A percentile compares a stretch with the other conserved stretches of the same genome.
Evolutionary conservation across 2,797 vertebrate species (phyloP).

Genomic region (Chiloscyllium punctatum): DNA sequence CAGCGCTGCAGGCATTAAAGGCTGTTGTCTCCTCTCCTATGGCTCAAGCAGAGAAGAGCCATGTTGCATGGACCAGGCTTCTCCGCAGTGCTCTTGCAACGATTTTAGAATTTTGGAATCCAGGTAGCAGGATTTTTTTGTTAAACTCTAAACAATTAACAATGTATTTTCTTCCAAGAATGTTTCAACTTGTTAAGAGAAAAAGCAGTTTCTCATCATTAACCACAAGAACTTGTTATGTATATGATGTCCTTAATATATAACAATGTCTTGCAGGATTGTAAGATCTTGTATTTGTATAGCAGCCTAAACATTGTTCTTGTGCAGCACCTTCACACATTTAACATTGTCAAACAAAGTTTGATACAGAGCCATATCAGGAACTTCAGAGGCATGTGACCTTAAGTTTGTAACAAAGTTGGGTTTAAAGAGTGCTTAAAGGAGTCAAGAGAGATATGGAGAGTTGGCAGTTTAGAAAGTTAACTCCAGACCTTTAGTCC

Average conservation of each 20-base stretch:
- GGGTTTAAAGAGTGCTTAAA: background rate
- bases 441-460: background rate
- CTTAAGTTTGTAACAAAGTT: background rate
- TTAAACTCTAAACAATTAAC: background rate
- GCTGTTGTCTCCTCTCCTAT: conserved; percentile 73
- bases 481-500: background rate
- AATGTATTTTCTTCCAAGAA: background rate
- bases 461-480: background rate
- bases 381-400: background rate
- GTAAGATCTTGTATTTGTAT: background rate
- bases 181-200: background rate
- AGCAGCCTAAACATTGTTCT: background rate
- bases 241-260: background rate
- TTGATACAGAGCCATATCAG: background rate
- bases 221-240: background rate
- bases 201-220: background rate
- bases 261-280: background rate
- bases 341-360: background rate
- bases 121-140: conserved; percentile 53
- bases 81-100: conserved; percentile 71
- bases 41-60: conserved; percentile 81
- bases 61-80: conserved; percentile 70
- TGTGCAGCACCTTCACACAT: no score
- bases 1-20: conserved; percentile 73
- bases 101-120: conserved; percentile 70